Percentiles rank a stretch among this genome's conserved stretches.
These are phyloP conservation scores for Pollenia amentaria DNA, from an alignment of 2,888 invertebrate species.

Conservation along the genomic window DNA sequence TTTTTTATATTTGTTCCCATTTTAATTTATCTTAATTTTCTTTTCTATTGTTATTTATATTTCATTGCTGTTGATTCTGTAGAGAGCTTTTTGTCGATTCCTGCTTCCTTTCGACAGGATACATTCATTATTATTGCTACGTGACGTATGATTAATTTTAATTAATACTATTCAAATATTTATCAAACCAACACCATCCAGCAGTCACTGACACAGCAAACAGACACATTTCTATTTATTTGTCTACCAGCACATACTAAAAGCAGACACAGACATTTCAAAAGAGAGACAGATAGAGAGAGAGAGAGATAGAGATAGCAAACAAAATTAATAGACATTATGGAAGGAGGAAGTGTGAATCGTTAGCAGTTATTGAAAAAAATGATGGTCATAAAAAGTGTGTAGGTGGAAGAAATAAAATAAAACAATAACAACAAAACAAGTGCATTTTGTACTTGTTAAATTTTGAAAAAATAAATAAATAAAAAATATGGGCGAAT, in stretches of 20 bases:
- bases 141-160: constrained; percentile 78
- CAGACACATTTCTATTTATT: not conserved
- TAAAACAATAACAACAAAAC: not conserved
- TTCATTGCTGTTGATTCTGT: constrained; percentile 21
- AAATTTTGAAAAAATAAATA: constrained; percentile 1
- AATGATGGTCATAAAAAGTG: constrained; percentile 45
- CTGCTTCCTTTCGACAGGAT: not conserved
- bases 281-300: no score
- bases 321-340: not conserved
- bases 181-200: constrained; percentile 48
- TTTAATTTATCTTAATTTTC: not conserved
- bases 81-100: not conserved
- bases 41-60: constrained; percentile 30
- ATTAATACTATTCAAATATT: constrained; percentile 77
- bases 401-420: not conserved
- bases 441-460: constrained; percentile 24
- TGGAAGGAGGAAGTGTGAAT: not conserved
- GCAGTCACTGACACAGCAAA: not conserved
- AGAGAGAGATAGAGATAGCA: not conserved
- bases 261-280: no score
- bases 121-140: constrained; percentile 71
- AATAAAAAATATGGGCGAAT: no score
- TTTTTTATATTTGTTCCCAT: not conserved
- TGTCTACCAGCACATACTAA: not conserved
- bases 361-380: constrained; percentile 61